Conservation (phyloP, 2,888 invertebrate genomes). For the Dichetophora obliterata region DNA sequence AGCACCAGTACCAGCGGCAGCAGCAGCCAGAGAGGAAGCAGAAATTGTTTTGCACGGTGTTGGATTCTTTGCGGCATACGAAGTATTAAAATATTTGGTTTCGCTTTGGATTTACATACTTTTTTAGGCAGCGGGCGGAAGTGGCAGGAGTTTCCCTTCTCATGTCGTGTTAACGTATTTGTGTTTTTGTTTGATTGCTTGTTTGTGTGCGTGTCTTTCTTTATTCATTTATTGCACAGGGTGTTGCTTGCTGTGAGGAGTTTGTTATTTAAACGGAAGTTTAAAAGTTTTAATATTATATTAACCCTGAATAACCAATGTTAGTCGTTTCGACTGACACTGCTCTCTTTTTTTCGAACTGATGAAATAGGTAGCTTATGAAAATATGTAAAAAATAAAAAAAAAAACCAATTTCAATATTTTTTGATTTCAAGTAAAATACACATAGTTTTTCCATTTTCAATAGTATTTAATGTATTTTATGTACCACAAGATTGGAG, state of each 20-base stretch:
- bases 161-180: neutral
- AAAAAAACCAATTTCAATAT: too few species aligned
- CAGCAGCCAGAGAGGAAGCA: conserved; percentile 6
- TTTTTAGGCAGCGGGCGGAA: neutral
- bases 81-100: conserved; percentile 11
- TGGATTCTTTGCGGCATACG: neutral
- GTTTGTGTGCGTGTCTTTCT: conserved; percentile 52
- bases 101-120: neutral
- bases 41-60: neutral
- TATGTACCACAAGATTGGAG: too few species aligned
- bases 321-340: too few species aligned
- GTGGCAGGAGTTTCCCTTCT: conserved; percentile 8
- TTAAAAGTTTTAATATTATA: too few species aligned
- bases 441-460: too few species aligned
- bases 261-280: too few species aligned
- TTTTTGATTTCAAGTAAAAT: too few species aligned
- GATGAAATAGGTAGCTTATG: too few species aligned
- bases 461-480: too few species aligned
- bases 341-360: too few species aligned
- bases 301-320: too few species aligned
- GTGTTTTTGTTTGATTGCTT: conserved; percentile 38
- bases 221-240: conserved; percentile 3
- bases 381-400: too few species aligned
- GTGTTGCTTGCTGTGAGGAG: neutral
- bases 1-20: neutral